Conservation (phyloP, 2,113 vertebrate genomes). For the Toxotes jaculatrix region DNA sequence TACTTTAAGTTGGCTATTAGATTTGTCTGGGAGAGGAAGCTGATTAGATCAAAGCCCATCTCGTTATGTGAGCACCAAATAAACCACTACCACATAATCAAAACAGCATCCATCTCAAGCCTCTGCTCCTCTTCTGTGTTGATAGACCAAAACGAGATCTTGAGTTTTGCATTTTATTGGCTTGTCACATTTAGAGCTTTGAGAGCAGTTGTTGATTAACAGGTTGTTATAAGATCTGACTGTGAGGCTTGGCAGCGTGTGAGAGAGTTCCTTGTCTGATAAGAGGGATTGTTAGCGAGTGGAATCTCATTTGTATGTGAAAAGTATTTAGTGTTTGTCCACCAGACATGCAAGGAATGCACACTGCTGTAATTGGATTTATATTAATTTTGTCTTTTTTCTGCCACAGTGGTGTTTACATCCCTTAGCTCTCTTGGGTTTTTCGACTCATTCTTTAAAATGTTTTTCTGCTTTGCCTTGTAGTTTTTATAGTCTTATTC, state of each 20-base stretch:
- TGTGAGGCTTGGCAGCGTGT: not conserved
- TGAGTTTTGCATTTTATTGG: not conserved
- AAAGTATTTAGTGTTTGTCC: not conserved
- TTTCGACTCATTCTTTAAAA: not conserved
- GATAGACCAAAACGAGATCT: not conserved
- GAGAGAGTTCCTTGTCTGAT: conserved; percentile 3
- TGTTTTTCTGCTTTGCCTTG: not conserved
- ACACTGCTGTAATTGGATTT: conserved; percentile 5
- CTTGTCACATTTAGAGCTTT: not conserved
- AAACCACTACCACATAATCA: not conserved
- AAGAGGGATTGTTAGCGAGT: not conserved
- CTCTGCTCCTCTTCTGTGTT: not conserved
- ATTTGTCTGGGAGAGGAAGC: conserved; percentile 37
- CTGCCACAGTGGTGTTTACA: too few species aligned
- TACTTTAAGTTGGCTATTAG: conserved; percentile 17
- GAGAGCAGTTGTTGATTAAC: conserved; percentile 10
- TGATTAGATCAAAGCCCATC: conserved; percentile 6
- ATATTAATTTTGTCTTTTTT: too few species aligned
- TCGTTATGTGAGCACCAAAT: conserved; percentile 24
- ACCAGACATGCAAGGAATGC: conserved; percentile 20
- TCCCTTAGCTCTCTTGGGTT: not conserved
- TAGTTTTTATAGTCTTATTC: not conserved
- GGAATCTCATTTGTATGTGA: conserved; percentile 1
- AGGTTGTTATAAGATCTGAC: not conserved
- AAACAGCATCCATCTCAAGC: not conserved